Evolutionary conservation across 1,140 invertebrate genomes (phyloP), one percentile per base, ranked within the genome.

Genomic region (Caenorhabditis latens): DNA sequence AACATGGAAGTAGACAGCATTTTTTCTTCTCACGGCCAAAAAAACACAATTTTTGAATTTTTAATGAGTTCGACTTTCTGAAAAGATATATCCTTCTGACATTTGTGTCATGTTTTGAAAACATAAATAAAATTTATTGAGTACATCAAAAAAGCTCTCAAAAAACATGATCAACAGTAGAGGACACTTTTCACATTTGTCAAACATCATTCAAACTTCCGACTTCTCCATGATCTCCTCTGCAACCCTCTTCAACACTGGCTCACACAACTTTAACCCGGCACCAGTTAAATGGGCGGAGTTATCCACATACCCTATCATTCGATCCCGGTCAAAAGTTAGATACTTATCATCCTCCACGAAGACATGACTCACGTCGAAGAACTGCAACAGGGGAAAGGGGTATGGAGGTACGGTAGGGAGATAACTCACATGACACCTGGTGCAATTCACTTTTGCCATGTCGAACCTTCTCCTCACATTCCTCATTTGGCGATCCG

Each of bases 331-430:
- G 24, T 71, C 65, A 19, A 71, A 71, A 16, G 65, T 71, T 19
- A 71, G 16, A 71, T 71, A 71, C 42, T 71, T 71, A 40, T 71
- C 65, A 6, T 43, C 24, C 8, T 71, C 16, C 3, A 71, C 1
- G 42, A 71, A 71, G 11, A 71, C 65, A 9, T 71, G 42, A n/a
- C 65, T 71, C 19, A 71, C 8, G 19, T 71, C 65, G 65, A 71
- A 71, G 40, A 71, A 71, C 65, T 71, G 65, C 6, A 71, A 71
- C 13, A 16, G 14, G 43, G 8, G 19, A 40, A 67, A 67, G 13
- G 14, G 14, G 19, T 7, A 13, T 19, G 19, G 43, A 21, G 9
- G 2, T 32, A 67, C 11, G n/a, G n/a, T n/a, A n/a, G n/a, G n/a
- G n/a, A n/a, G 13, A 43, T 14, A 1, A 19, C 16, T 13, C 19